A percentile compares a stretch with the other conserved stretches of the same genome.
These are phyloP conservation scores for Holothuria leucospilota DNA, from an alignment of 53 echinoderm and acorn worm species.

Conservation along the genomic window DNA sequence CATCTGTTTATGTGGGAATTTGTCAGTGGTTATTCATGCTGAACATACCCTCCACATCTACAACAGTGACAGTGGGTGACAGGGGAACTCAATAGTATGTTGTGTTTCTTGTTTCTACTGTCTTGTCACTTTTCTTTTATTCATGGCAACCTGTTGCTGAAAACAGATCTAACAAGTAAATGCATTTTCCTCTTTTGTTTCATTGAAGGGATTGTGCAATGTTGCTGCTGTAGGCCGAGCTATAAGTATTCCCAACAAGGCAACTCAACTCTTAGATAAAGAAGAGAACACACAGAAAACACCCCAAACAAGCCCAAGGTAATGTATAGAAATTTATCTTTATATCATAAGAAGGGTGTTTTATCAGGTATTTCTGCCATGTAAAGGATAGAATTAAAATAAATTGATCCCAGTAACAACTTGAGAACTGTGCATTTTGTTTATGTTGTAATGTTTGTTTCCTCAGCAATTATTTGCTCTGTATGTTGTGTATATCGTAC, in stretches of 20 bases:
- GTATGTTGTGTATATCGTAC: too few species aligned
- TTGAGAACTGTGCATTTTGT: too few species aligned
- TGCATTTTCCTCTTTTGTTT: not conserved
- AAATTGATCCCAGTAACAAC: not conserved
- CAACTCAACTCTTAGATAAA: slow-evolving; percentile 25
- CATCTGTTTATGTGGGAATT: too few species aligned
- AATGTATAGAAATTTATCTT: not conserved
- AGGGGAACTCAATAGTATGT: too few species aligned
- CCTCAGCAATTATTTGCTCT: too few species aligned
- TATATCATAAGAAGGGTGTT: not conserved
- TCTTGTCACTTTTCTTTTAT: not conserved
- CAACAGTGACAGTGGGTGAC: too few species aligned
- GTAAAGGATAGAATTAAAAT: not conserved
- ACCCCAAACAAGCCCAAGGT: not conserved
- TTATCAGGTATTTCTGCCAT: not conserved
- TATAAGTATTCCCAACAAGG: slow-evolving; percentile 77
- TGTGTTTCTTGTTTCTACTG: too few species aligned
- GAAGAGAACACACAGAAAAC: slow-evolving; percentile 14
- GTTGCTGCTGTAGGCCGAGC: slow-evolving; percentile 74
- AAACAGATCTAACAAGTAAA: too few species aligned
- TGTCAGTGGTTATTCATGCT: too few species aligned
- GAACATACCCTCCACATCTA: too few species aligned
- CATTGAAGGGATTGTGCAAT: slow-evolving; percentile 70
- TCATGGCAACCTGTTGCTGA: not conserved
- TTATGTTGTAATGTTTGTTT: too few species aligned